phyloP scores from a whole-genome alignment of 2,797 vertebrate species.

The Thripadectes ignobilis region DNA sequence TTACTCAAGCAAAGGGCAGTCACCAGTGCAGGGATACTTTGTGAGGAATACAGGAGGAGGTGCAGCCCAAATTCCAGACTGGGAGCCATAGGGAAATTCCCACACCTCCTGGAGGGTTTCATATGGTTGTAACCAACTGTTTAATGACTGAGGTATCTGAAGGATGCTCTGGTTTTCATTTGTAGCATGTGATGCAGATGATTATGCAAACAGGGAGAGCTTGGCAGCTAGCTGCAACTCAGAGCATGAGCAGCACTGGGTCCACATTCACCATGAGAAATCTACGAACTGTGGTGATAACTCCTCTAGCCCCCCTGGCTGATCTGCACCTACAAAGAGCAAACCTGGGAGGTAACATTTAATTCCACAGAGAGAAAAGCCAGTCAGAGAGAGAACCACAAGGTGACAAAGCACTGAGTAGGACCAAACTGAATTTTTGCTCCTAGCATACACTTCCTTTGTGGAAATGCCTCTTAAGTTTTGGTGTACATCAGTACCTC shows the following conservation, averaged over 20 bases:
- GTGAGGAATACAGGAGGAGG: not conserved
- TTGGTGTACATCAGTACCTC: not conserved
- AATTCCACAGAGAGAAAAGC: not conserved
- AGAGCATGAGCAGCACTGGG: rapidly evolving
- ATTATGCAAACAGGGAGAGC: not conserved
- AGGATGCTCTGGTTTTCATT: slow-evolving; percentile 29
- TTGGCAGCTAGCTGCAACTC: not conserved
- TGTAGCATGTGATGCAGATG: not conserved
- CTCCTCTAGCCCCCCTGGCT: rapidly evolving
- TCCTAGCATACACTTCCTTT: not conserved
- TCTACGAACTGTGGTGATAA: not conserved
- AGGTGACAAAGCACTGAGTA: not conserved
- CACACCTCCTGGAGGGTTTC: not conserved
- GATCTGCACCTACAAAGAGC: not conserved
- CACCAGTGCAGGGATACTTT: rapidly evolving
- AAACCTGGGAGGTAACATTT: not conserved
- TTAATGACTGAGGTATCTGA: not conserved
- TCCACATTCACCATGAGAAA: not conserved
- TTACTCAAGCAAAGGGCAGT: not conserved
- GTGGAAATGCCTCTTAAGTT: not conserved
- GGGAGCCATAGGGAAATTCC: not conserved
- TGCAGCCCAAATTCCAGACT: not conserved
- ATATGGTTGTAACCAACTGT: not conserved
- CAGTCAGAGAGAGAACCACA: not conserved
- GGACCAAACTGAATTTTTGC: not conserved